These are phyloP conservation scores for Corbicula japonica DNA, from an alignment of 2,888 invertebrate genomes.

Conservation along the genomic window DNA sequence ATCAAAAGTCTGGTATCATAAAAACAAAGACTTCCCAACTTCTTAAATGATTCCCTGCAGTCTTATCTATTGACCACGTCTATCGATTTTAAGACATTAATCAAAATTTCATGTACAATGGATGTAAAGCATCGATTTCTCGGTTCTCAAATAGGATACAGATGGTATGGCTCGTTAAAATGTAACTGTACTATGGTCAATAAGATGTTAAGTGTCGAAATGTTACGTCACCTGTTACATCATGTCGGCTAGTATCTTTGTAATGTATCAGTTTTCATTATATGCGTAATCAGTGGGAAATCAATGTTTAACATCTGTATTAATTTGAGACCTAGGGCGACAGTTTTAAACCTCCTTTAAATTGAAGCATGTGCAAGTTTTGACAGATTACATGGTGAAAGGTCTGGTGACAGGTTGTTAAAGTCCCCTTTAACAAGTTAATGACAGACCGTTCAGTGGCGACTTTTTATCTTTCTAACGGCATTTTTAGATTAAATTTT, in stretches of 20 bases:
- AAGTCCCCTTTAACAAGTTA: no score
- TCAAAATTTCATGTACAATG: conserved; percentile 40
- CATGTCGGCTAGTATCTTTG: conserved; percentile 1
- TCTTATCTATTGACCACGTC: conserved; percentile 26
- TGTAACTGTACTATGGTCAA: conserved; percentile 10
- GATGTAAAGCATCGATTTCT: conserved; percentile 14
- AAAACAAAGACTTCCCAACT: conserved; percentile 17
- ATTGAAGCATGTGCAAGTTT: conserved; percentile 23
- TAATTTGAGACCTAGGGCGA: conserved; percentile 24
- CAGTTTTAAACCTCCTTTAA: conserved; percentile 26
- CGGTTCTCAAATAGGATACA: conserved; percentile 12
- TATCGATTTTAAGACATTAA: conserved; percentile 39
- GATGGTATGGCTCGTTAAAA: conserved; percentile 21
- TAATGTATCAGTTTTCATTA: conserved; percentile 8
- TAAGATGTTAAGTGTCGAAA: conserved; percentile 21
- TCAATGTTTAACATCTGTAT: conserved; percentile 35
- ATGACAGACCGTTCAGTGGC: no score
- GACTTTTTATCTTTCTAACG: no score
- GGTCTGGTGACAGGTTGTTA: conserved; percentile 5
- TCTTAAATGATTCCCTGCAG: not conserved
- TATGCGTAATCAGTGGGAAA: conserved; percentile 9
- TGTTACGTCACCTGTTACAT: conserved; percentile 29
- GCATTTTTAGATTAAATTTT: no score
- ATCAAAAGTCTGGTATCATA: no score
- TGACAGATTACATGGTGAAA: conserved; percentile 29